These are phyloP conservation scores for Pimephales promelas DNA, from an alignment of 2,113 vertebrate genomes.

Conservation along the genomic window DNA sequence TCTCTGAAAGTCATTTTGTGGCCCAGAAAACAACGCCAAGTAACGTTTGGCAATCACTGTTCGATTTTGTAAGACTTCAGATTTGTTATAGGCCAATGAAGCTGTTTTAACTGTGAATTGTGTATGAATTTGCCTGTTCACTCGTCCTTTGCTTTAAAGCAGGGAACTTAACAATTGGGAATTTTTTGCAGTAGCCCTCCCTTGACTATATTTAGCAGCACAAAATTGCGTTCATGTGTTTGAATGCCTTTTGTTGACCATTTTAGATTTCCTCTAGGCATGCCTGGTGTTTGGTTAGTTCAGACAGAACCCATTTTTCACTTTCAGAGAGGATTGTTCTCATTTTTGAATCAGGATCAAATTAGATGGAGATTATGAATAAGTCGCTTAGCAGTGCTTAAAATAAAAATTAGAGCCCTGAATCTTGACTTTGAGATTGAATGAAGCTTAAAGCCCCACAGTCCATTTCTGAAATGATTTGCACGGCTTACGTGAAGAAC, in stretches of 20 bases:
- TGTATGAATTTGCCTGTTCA: slow-evolving; percentile 12
- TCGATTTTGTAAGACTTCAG: slow-evolving; percentile 37
- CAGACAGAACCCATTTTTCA: background rate
- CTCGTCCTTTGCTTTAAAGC: background rate
- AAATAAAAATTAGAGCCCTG: background rate
- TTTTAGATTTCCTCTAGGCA: background rate
- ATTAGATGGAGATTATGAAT: slow-evolving; percentile 8
- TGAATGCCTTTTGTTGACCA: background rate
- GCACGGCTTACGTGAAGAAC: background rate
- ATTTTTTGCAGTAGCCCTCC: background rate
- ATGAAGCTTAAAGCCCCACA: background rate
- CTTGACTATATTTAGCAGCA: background rate
- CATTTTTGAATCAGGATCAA: slow-evolving; percentile 7
- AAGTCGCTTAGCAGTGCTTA: slow-evolving; percentile 6
- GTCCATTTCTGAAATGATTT: background rate
- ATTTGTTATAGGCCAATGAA: slow-evolving; percentile 39
- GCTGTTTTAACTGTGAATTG: slow-evolving; percentile 35
- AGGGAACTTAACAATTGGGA: background rate
- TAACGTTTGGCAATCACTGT: slow-evolving; percentile 41
- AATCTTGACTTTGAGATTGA: slow-evolving; percentile 7
- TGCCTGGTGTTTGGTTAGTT: background rate
- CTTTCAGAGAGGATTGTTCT: slow-evolving; percentile 17
- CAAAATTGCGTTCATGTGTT: background rate
- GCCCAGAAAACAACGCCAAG: slow-evolving; percentile 23
- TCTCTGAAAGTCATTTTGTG: slow-evolving; percentile 40